Evolutionary conservation across 2,888 invertebrate species (phyloP).

Genomic region (Drosophila planitibia): DNA sequence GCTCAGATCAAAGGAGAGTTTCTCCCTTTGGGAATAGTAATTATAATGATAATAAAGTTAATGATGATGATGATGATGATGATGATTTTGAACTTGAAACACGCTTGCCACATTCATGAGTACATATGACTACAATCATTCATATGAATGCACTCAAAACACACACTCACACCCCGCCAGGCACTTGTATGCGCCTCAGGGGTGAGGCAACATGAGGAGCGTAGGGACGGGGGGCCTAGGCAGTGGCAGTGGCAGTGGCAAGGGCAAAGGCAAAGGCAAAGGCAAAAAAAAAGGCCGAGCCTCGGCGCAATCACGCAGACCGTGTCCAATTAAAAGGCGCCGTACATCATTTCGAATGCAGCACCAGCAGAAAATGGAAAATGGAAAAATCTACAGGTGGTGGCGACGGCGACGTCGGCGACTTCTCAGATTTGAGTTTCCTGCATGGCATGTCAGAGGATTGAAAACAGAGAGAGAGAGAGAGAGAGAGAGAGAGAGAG

Average conservation of each 20-base stretch:
- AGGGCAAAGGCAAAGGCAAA: conserved; percentile 8
- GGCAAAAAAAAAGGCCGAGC: conserved; percentile 23
- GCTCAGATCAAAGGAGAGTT: neutral
- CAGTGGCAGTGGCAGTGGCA: neutral
- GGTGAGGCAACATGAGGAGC: conserved; percentile 17
- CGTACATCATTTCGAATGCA: conserved; percentile 77
- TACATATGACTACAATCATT: conserved; percentile 16
- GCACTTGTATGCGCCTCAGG: conserved; percentile 37
- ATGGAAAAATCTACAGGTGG: conserved; percentile 31
- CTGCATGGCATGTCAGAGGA: conserved; percentile 42
- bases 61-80: conserved; percentile 30
- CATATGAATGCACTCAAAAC: conserved; percentile 33
- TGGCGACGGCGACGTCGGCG: conserved; percentile 34
- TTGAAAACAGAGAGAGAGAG: conserved; percentile 10
- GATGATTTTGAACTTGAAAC: conserved; percentile 60
- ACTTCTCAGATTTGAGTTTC: conserved; percentile 61
- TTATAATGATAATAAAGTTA: conserved; percentile 14
- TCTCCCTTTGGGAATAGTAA: neutral
- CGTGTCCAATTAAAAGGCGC: conserved; percentile 81
- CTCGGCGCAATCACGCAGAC: conserved; percentile 71
- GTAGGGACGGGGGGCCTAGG: neutral
- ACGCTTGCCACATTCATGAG: conserved; percentile 30
- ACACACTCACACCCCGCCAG: conserved; percentile 22
- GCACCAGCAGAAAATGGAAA: conserved; percentile 57
- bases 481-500: too few species aligned